Base-by-base conservation (phyloP, 2,113 vertebrate species). In the Ageneiosus marmoratus region DNA sequence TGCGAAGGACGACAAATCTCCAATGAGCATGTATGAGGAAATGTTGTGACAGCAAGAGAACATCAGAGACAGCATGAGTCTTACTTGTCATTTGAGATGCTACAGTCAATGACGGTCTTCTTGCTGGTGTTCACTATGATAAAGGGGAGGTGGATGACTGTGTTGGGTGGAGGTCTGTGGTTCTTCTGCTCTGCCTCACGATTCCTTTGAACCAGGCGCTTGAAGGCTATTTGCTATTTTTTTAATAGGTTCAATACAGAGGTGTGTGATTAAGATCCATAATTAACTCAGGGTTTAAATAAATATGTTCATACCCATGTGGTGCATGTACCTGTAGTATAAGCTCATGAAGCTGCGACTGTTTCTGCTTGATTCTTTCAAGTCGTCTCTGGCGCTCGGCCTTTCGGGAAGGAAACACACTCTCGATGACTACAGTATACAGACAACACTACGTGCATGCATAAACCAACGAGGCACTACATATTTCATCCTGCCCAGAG, bases 111-210 rank as follows among this genome's bases (percentile, higher is more conserved):
- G 91, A 99, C 96, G 0, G 97, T 99, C 91, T 97, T 98, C 95
- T 97, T 98, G 96, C 97, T 99, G 96, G 98, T 99, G 95, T 97
- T 99, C 84, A 99, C 95, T n/a, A 99, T 97, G 88, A 99, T 98
- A 90, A 99, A 99, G 65, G 98, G 98, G 81, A 99, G 94, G 87
- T 97, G 97, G 90, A 99, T 99, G 91, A 97, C 96, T 8, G 98
- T 98, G 94, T 97, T 98, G 79, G 96, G 94, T 0, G 97, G 98
- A 0, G 96, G 94, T 88, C 97, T 90, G 89, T 94, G 96, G 76
- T 95, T 95, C 90, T 96, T 96, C 87, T 96, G 96, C 75, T 99
- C 97, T 24, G 93, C 93, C 79, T 96, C 96, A 84, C 95, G 95
- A 91, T 99, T 99, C 89, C 98, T 91, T 91, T 98, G 96, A 85